A percentile compares a stretch with the other conserved stretches of the same genome.
phyloP scores from a whole-genome alignment of 2,888 invertebrate genomes.

The Strigamia crassipes region DNA sequence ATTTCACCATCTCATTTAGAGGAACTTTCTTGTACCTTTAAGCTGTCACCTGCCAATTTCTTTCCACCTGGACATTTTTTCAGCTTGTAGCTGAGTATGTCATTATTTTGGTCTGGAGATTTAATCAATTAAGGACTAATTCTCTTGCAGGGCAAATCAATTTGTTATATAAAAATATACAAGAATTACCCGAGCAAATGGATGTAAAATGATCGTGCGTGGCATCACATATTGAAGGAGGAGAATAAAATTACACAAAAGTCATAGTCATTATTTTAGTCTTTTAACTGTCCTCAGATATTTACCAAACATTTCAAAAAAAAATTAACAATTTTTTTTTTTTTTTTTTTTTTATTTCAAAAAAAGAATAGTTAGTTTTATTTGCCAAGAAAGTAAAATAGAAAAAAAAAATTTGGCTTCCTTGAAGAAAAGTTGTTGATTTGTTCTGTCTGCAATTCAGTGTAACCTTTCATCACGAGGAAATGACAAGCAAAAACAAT shows the following conservation, averaged over 20 bases:
- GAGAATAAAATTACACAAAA: too few relatives aligned
- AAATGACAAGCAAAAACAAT: background rate
- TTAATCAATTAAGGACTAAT: slow-evolving; percentile 22
- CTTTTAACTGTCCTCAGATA: too few relatives aligned
- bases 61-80: slow-evolving; percentile 13
- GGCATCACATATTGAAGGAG: background rate
- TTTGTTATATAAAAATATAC: background rate
- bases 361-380: background rate
- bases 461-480: background rate
- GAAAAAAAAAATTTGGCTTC: background rate
- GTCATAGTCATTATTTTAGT: too few relatives aligned
- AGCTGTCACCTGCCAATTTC: slow-evolving; percentile 34
- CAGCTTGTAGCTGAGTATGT: background rate
- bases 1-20: background rate
- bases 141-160: background rate
- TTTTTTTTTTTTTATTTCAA: background rate
- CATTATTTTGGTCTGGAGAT: slow-evolving; percentile 18
- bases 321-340: background rate
- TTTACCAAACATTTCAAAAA: background rate
- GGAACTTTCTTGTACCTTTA: background rate
- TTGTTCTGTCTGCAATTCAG: background rate
- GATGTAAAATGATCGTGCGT: background rate
- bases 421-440: slow-evolving; percentile 29
- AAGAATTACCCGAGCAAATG: background rate
- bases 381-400: background rate